Evolutionary conservation across 2,888 invertebrate species (phyloP), one percentile per base, ranked within the genome.

Genomic region (Coenonympha arcania): DNA sequence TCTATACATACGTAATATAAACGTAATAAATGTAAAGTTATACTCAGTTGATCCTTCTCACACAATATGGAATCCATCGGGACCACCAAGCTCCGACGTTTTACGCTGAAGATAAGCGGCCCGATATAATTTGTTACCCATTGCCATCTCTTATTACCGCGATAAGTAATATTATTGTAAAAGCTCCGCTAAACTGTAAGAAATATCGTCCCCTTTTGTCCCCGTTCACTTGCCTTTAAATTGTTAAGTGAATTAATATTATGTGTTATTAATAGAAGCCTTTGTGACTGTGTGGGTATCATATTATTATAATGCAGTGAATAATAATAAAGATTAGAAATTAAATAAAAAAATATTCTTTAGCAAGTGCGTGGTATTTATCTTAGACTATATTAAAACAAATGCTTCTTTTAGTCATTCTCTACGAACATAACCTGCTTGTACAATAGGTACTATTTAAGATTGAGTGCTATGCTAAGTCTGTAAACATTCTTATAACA

Each of bases 41-140:
- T 11, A 37, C 36, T 22, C 6, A 37, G 43, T 48, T 37, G 26
- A 34, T 40, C 16, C 52, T 30, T 49, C 41, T 52, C 43, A 43
- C 24, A 55, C 52, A 58, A 58, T 56, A 48, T 44, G 48, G 40
- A 34, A 49, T 54, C 43, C 52, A 47, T 31, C 39, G 50, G 50
- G 55, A 53, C 52, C 54, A 53, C 56, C 50, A 43, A 40, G 47
- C 50, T 39, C 45, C 52, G 48, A 45, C 54, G 54, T 55, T 59
- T 52, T 48, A 49, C 50, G 52, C 53, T 40, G 19, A 47, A 57
- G 60, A 60, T 59, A 62, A 59, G 39, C 49, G 69, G 67, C 66
- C 66, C 67, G 65, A 62, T 69, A 69, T 78, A 73, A 79, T 80
- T 80, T 79, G 79, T 80, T 73, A 75, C 75, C 73, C 73, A 76